Base-by-base conservation (phyloP, 2,113 vertebrate genomes). In the Theristicus caerulescens region DNA sequence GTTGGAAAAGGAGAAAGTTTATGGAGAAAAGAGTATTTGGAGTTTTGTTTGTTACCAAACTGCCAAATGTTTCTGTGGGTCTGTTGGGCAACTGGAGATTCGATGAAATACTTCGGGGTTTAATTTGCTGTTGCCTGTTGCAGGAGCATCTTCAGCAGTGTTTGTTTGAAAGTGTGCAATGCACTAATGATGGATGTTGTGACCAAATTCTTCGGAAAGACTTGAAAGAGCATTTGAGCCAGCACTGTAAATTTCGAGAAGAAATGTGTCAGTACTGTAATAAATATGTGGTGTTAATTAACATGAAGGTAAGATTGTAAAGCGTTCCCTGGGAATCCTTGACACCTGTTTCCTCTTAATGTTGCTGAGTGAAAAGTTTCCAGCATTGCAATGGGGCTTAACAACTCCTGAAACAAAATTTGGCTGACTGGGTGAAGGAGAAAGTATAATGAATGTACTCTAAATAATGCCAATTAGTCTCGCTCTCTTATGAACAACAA, bases 61-160 rank as follows among this genome's bases (percentile, higher is more conserved):
- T 78, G 70, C 40, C 1, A 1, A 44, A 52, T 66, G 36, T 66
- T 86, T 83, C 40, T 54, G 20, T 40, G 36, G 32, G n/a, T 71
- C 70, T 77, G 38, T 42, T 19, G 32, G 31, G 44, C 38, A 76
- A 29, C 18, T 59, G n/a, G 49, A 88, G 74, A 47, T 29, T 25
- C 1, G 1, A 26, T 74, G 2, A 79, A 91, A 51, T 34, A 46
- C 15, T 76, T 19, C 25, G 47, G 58, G 46, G 42, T 72, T 91
- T 80, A 57, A 52, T 72, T 47, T 67, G 24, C 40, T 61, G 42
- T 64, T 79, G 7, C 44, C 3, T 79, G 16, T 96, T 94, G 38
- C 97, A 99, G 99, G 98, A 99, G 36, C 99, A 99, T 70, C 98
- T 99, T 65, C 98, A 97, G 55, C 98, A 98, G 55, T 99, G 99